Percentiles rank a stretch among this genome's conserved stretches.
Conservation (phyloP, 2,888 invertebrate species). For the Leistus spinibarbis region DNA sequence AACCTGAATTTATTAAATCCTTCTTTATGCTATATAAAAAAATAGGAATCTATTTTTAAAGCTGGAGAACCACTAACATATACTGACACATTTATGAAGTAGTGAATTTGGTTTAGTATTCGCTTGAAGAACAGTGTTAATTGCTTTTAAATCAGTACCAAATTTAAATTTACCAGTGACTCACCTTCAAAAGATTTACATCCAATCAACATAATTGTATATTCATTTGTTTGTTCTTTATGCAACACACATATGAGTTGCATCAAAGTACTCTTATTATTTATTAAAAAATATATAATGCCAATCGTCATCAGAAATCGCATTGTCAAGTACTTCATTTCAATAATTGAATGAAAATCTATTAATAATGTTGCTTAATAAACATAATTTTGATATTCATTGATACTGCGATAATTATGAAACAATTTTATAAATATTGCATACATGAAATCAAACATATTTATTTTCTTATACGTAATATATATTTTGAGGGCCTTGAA, state of each 20-base stretch:
- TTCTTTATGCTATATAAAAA: background rate
- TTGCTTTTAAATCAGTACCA: background rate
- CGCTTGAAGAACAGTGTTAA: constrained; percentile 3
- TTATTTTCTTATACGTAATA: no score
- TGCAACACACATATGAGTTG: background rate
- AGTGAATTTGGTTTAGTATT: constrained; percentile 1
- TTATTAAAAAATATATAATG: background rate
- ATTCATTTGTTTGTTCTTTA: background rate
- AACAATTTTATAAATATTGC: no score
- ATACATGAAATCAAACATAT: no score
- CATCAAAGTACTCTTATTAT: background rate
- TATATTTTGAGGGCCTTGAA: no score
- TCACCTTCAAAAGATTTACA: background rate
- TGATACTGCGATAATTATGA: no score
- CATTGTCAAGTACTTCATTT: background rate
- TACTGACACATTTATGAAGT: constrained; percentile 5
- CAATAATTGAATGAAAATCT: no score
- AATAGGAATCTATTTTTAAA: constrained; percentile 1
- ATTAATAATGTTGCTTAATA: no score
- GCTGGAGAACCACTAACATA: background rate
- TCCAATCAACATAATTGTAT: background rate
- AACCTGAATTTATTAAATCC: no score
- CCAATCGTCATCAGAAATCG: background rate
- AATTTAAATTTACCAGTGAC: background rate
- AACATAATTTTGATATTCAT: no score